Evolutionary conservation across 2,113 vertebrate genomes (phyloP).

Genomic region (Nyctibius bracteatus): DNA sequence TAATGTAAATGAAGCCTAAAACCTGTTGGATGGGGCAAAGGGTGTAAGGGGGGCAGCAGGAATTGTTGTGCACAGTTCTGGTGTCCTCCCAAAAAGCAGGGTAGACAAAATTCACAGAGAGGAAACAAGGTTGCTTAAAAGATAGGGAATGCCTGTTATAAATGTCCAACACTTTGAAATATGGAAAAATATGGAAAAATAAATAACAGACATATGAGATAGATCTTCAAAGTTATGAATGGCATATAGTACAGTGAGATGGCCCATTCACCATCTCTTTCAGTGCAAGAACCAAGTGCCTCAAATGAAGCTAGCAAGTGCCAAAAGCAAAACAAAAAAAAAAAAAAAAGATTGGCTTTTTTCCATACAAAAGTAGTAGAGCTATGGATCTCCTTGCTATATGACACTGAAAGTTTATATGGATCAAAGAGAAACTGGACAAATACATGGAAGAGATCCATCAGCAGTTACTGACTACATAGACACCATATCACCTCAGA

Average conservation of each 20-base stretch:
- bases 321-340: not conserved
- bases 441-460: not conserved
- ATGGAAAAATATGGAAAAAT: not conserved
- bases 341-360: not conserved
- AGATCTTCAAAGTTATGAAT: not conserved
- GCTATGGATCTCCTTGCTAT: not conserved
- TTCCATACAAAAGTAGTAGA: not conserved
- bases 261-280: not conserved
- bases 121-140: not conserved
- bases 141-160: not conserved
- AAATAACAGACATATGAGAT: not conserved
- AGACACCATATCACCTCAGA: not conserved
- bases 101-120: not conserved
- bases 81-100: not conserved
- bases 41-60: not conserved
- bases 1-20: not conserved
- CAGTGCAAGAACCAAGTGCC: not conserved
- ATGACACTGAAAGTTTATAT: not conserved
- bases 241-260: not conserved
- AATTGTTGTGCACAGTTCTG: not conserved
- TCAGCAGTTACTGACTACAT: not conserved
- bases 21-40: not conserved
- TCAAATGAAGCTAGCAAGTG: not conserved
- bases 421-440: not conserved
- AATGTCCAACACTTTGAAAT: not conserved